phyloP scores from a whole-genome alignment of 2,888 invertebrate species.

The Drosophila subsilvestris region DNA sequence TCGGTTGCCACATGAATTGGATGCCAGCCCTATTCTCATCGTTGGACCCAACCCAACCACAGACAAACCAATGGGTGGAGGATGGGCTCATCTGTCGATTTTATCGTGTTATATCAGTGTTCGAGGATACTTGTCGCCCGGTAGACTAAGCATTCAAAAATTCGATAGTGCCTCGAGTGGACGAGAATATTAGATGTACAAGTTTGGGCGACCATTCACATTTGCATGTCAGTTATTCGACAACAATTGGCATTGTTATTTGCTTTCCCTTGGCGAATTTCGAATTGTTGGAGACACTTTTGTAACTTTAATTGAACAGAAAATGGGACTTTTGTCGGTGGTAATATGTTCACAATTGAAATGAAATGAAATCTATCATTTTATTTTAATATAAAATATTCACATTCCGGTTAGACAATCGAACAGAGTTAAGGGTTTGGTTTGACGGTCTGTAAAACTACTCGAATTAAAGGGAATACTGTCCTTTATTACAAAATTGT shows the following conservation, averaged over 20 bases:
- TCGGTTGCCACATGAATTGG: conserved; percentile 57
- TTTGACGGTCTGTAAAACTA: too few species aligned
- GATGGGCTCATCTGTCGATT: conserved; percentile 55
- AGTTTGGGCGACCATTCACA: conserved; percentile 30
- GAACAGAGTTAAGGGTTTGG: neutral
- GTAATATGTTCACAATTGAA: conserved; percentile 27
- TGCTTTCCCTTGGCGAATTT: conserved; percentile 4
- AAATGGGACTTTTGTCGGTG: conserved; percentile 13
- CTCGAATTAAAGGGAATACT: too few species aligned
- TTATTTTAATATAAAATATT: conserved; percentile 17
- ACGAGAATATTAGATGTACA: conserved; percentile 58
- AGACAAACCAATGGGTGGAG: conserved; percentile 16
- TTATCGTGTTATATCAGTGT: conserved; percentile 60
- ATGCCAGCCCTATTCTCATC: conserved; percentile 11
- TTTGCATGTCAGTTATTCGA: conserved; percentile 61
- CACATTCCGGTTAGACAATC: neutral
- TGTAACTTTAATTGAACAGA: conserved; percentile 45
- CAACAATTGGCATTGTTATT: conserved; percentile 47
- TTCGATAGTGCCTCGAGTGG: conserved; percentile 68
- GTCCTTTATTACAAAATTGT: too few species aligned
- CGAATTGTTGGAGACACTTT: conserved; percentile 18
- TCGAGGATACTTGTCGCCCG: conserved; percentile 57
- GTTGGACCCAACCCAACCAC: conserved; percentile 12
- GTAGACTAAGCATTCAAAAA: conserved; percentile 58
- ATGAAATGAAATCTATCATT: conserved; percentile 17